A percentile compares a stretch with the other conserved stretches of the same genome.
These are phyloP conservation scores for Pomacea canaliculata DNA, from an alignment of 2,888 invertebrate genomes.

Conservation along the genomic window DNA sequence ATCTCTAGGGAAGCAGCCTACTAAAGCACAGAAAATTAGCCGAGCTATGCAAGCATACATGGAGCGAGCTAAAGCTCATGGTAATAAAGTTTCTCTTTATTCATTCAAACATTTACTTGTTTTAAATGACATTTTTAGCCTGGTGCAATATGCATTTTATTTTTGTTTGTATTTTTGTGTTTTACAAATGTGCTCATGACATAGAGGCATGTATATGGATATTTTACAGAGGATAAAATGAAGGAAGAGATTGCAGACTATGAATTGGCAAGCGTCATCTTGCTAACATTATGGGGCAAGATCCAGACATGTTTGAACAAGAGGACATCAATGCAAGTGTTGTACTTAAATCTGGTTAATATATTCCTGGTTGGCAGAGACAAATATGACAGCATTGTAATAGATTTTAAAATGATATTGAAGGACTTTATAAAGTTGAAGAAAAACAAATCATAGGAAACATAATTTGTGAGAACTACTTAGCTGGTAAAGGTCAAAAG, in stretches of 20 bases:
- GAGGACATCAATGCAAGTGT: constrained; percentile 83
- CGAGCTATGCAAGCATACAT: constrained; percentile 92
- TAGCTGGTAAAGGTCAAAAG: too few species aligned
- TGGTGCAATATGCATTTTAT: too few species aligned
- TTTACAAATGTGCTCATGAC: background rate
- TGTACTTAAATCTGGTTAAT: constrained; percentile 13
- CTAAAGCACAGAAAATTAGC: constrained; percentile 73
- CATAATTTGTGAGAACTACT: too few species aligned
- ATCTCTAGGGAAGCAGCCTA: constrained; percentile 11
- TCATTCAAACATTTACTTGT: background rate
- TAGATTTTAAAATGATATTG: background rate
- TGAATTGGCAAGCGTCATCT: constrained; percentile 94
- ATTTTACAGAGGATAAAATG: constrained; percentile 71
- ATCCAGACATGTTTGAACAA: constrained; percentile 89
- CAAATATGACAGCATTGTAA: background rate
- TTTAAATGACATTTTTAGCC: too few species aligned
- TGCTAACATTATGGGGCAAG: constrained; percentile 98
- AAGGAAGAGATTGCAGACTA: constrained; percentile 83
- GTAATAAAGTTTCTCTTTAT: constrained; percentile 62
- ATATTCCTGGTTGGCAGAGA: background rate
- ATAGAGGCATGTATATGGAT: too few species aligned
- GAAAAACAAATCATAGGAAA: too few species aligned
- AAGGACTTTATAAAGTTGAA: background rate
- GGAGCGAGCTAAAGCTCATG: constrained; percentile 84
- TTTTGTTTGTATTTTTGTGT: background rate